A percentile compares a stretch with the other conserved stretches of the same genome.
Evolutionary conservation across 2,888 invertebrate genomes (phyloP).

Genomic region (Anarsia innoxiella): DNA sequence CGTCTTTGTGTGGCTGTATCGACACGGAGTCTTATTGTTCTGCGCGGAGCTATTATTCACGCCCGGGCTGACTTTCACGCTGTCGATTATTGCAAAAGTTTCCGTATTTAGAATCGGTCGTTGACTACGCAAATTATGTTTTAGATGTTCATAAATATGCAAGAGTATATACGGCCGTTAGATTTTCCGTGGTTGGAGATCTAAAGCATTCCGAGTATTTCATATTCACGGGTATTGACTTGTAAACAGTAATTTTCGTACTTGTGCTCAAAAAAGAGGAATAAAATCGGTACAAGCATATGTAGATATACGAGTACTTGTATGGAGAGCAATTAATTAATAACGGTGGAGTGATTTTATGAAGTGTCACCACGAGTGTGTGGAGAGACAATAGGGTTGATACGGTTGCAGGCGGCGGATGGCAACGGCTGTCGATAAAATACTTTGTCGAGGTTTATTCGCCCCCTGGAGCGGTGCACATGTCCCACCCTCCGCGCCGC

Average conservation of each 20-base stretch:
- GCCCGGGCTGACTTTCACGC: slow-evolving; percentile 65
- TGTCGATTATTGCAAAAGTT: slow-evolving; percentile 61
- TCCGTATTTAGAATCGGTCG: slow-evolving; percentile 47
- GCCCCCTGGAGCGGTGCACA: slow-evolving; percentile 45
- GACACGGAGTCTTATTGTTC: slow-evolving; percentile 71
- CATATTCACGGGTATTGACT: not conserved
- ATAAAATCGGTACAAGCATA: too few species aligned
- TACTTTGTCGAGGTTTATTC: slow-evolving; percentile 67
- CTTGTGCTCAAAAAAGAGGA: too few species aligned
- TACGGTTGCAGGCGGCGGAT: slow-evolving; percentile 33
- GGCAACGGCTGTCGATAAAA: slow-evolving; percentile 51
- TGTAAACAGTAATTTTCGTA: not conserved
- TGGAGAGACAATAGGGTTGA: slow-evolving; percentile 58
- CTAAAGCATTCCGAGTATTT: slow-evolving; percentile 4
- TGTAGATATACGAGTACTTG: slow-evolving; percentile 27
- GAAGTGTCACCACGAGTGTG: slow-evolving; percentile 54
- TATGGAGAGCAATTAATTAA: slow-evolving; percentile 39
- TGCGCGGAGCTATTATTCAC: slow-evolving; percentile 61
- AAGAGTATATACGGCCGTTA: slow-evolving; percentile 1
- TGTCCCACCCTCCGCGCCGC: slow-evolving; percentile 35
- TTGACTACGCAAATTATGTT: slow-evolving; percentile 18
- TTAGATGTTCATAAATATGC: slow-evolving; percentile 13
- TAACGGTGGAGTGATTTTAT: slow-evolving; percentile 57
- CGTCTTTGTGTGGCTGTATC: slow-evolving; percentile 71
- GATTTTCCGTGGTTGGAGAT: slow-evolving; percentile 1